Evolutionary conservation across 2,888 invertebrate species (phyloP).

Genomic region (Spialia ferax): DNA sequence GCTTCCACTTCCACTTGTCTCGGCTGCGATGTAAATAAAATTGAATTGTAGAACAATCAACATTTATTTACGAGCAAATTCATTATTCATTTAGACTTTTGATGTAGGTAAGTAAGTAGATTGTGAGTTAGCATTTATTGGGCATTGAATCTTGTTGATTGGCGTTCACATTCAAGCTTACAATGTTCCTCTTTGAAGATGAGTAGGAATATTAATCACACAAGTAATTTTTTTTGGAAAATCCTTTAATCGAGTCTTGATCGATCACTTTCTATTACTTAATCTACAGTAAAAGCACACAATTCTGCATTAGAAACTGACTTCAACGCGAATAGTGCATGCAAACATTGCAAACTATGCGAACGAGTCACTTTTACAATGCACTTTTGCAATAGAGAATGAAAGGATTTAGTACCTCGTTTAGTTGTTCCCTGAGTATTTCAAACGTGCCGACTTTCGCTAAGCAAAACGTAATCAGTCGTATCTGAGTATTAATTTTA

Average conservation of each 20-base stretch:
- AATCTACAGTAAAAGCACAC: background rate
- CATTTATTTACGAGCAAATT: constrained; percentile 8
- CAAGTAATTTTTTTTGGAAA: background rate
- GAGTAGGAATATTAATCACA: background rate
- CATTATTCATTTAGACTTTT: constrained; percentile 12
- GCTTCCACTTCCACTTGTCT: constrained; percentile 51
- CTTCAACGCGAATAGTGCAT: background rate
- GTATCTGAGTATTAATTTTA: constrained; percentile 34
- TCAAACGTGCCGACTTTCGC: constrained; percentile 24
- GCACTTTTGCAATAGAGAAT: constrained; percentile 16
- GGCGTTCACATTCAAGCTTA: background rate
- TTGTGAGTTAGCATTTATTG: background rate
- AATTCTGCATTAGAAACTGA: background rate
- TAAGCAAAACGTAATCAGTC: constrained; percentile 16
- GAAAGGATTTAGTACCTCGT: constrained; percentile 26
- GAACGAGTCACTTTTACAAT: constrained; percentile 16
- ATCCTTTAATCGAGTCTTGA: too few relatives aligned
- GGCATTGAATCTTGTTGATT: background rate
- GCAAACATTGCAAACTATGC: constrained; percentile 22
- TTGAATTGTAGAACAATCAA: constrained; percentile 45
- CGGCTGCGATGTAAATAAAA: constrained; percentile 44
- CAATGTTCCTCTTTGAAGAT: background rate
- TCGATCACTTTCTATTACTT: background rate
- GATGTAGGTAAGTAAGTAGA: too few relatives aligned
- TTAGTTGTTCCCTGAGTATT: constrained; percentile 9